A percentile compares a stretch with the other conserved stretches of the same genome.
These are phyloP conservation scores for Brachyhypopomus gauderio DNA, from an alignment of 2,113 vertebrate species.

Conservation along the genomic window DNA sequence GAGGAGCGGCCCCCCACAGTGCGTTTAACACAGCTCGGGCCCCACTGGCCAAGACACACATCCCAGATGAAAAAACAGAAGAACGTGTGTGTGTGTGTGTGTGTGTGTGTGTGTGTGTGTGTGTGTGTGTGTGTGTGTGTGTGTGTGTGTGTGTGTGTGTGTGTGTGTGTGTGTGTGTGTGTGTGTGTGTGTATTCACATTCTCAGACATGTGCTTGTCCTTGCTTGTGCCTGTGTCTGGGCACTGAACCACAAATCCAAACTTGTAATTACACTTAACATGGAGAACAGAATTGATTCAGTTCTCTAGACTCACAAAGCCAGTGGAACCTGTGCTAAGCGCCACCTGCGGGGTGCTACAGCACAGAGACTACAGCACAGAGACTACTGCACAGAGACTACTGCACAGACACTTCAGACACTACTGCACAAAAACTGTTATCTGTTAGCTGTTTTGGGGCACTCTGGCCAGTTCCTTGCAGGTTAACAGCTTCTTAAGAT, in stretches of 20 bases:
- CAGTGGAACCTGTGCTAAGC: background rate
- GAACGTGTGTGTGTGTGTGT: constrained; percentile 31
- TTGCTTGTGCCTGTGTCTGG: no score
- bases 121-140: background rate
- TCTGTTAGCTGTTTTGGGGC: no score
- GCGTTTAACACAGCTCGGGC: constrained; percentile 20
- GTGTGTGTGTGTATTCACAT: background rate
- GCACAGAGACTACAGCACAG: background rate
- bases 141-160: constrained; percentile 2
- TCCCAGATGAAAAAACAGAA: constrained; percentile 50
- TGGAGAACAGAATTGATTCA: background rate
- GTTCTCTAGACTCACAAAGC: background rate
- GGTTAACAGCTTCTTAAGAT: background rate
- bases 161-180: background rate
- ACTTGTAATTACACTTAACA: constrained; percentile 13
- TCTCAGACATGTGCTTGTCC: no score
- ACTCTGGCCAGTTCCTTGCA: background rate
- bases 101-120: constrained; percentile 4
- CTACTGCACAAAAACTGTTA: no score
- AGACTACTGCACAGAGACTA: no score
- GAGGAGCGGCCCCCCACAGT: constrained; percentile 42
- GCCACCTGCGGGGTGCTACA: background rate
- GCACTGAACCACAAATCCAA: background rate
- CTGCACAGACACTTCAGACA: no score
- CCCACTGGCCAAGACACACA: constrained; percentile 21